A percentile compares a stretch with the other conserved stretches of the same genome.
Evolutionary conservation across 2,113 vertebrate genomes (phyloP).

Genomic region (Colaptes auratus): DNA sequence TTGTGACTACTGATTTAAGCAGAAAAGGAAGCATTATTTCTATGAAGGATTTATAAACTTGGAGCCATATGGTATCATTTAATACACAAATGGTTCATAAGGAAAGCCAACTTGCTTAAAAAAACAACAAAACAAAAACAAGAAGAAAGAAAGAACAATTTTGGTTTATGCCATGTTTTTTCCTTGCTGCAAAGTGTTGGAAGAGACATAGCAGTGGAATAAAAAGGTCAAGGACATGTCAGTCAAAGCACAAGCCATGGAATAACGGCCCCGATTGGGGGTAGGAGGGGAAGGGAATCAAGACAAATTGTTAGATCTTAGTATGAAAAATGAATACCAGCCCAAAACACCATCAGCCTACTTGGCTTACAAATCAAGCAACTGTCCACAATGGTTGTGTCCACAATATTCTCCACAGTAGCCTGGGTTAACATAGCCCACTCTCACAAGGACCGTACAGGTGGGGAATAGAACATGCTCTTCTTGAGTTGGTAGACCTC

Average conservation of each 20-base stretch:
- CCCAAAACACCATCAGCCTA: not conserved
- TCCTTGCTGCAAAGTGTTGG: not conserved
- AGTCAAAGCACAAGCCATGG: not conserved
- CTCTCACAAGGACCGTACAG: too few relatives aligned
- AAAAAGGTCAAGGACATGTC: not conserved
- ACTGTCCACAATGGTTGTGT: not conserved
- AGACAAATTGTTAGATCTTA: not conserved
- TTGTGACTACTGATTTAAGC: slow-evolving; percentile 9
- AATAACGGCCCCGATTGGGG: not conserved
- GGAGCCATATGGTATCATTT: slow-evolving; percentile 40
- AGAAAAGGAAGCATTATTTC: slow-evolving; percentile 35
- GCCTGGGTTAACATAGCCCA: too few relatives aligned
- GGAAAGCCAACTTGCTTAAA: not conserved
- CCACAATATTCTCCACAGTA: not conserved
- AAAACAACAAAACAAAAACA: not conserved
- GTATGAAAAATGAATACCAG: not conserved
- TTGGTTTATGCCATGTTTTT: not conserved
- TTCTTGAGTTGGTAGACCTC: too few relatives aligned
- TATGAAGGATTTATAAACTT: slow-evolving; percentile 1
- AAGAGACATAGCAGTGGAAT: not conserved
- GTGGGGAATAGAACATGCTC: too few relatives aligned
- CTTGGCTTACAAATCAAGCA: not conserved
- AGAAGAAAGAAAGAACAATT: not conserved
- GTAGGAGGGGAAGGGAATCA: not conserved
- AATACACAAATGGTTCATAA: not conserved